Percentiles rank a stretch among this genome's conserved stretches.
Evolutionary conservation across 2,113 vertebrate species (phyloP).

Genomic region (Mustela lutreola): DNA sequence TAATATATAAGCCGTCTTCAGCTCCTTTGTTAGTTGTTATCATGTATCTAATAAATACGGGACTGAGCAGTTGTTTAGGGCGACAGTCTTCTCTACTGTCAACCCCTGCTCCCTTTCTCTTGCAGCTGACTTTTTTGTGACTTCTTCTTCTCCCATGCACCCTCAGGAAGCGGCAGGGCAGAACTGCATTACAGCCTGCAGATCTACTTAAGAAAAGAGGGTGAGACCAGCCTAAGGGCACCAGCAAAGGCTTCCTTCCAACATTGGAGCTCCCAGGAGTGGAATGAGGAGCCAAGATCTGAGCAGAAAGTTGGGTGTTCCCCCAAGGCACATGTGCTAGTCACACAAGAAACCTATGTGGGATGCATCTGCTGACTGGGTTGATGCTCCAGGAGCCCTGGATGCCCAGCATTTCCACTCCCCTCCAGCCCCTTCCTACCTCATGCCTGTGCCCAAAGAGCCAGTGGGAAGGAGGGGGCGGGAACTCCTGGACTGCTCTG

Average conservation of each 20-base stretch:
- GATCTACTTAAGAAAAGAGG: not conserved
- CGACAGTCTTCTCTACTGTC: too few relatives aligned
- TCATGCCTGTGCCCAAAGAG: not conserved
- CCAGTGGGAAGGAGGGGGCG: constrained; percentile 82
- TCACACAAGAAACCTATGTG: not conserved
- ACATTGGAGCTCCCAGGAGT: not conserved
- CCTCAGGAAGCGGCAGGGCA: not conserved
- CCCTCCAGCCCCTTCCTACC: not conserved
- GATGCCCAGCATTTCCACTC: not conserved
- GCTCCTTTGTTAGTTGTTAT: too few relatives aligned
- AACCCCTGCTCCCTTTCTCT: too few relatives aligned
- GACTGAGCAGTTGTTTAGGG: too few relatives aligned
- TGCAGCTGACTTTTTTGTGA: too few relatives aligned
- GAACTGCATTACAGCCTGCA: not conserved
- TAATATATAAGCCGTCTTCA: too few relatives aligned
- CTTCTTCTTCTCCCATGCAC: too few relatives aligned
- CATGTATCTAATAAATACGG: too few relatives aligned
- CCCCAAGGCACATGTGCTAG: accelerated
- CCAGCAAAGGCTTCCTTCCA: not conserved
- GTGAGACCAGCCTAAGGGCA: accelerated
- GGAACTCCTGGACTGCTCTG: constrained; percentile 86
- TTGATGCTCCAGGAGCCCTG: accelerated
- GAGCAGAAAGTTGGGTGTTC: not conserved
- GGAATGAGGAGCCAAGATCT: not conserved
- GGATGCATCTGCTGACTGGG: not conserved